These are phyloP conservation scores for Brachionus asplanchnoidis DNA, from an alignment of 1,140 invertebrate genomes.

Conservation along the genomic window DNA sequence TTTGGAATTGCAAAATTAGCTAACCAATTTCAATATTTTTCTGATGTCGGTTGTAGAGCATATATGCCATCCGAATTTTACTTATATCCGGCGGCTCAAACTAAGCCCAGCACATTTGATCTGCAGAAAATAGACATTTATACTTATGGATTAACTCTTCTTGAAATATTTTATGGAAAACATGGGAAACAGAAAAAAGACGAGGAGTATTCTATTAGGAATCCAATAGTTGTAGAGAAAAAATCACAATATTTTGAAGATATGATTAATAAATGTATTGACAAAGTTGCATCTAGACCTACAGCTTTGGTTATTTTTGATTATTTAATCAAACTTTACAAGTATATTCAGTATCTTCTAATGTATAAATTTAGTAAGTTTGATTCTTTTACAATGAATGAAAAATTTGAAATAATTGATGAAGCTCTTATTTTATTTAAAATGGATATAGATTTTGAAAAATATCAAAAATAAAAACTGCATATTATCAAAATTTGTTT, in stretches of 20 bases:
- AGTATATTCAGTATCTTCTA: too few relatives aligned
- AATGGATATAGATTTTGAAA: too few relatives aligned
- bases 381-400: too few relatives aligned
- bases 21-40: neutral
- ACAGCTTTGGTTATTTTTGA: too few relatives aligned
- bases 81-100: neutral
- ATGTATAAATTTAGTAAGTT: too few relatives aligned
- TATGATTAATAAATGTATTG: neutral
- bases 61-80: conserved; percentile 6
- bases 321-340: too few relatives aligned
- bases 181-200: neutral
- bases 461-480: too few relatives aligned
- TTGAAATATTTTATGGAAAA: neutral
- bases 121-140: neutral
- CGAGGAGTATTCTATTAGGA: neutral
- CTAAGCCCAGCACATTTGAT: neutral
- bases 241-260: neutral
- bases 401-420: too few relatives aligned
- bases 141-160: neutral
- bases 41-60: too few relatives aligned
- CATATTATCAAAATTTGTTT: too few relatives aligned
- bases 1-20: neutral
- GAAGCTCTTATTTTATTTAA: too few relatives aligned
- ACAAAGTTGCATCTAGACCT: too few relatives aligned
- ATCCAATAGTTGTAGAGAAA: neutral